These are phyloP conservation scores for Aix galericulata DNA, from an alignment of 2,113 vertebrate species.

Conservation along the genomic window DNA sequence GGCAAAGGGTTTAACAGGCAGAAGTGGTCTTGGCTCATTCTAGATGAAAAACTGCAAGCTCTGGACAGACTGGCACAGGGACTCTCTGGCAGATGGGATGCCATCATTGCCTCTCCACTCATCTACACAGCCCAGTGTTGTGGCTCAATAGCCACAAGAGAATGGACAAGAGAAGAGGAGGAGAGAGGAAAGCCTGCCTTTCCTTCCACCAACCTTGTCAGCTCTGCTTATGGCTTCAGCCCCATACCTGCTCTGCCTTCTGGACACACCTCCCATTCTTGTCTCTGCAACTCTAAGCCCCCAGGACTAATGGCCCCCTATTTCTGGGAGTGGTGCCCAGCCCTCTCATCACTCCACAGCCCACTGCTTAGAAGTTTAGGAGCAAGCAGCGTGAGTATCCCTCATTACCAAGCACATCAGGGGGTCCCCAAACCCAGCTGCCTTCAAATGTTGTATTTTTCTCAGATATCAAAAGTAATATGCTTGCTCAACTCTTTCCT, in stretches of 20 bases:
- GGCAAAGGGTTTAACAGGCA: background rate
- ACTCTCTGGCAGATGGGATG: background rate
- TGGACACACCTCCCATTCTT: accelerated
- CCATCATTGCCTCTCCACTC: background rate
- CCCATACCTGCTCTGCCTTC: background rate
- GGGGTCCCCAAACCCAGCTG: background rate
- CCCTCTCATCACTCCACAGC: background rate
- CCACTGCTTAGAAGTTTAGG: background rate
- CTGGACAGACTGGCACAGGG: background rate
- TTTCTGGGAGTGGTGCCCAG: background rate
- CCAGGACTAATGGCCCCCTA: background rate
- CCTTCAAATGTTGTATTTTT: background rate
- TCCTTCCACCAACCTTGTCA: background rate
- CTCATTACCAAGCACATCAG: background rate
- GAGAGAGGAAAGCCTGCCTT: background rate
- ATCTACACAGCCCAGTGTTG: background rate
- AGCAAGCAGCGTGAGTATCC: background rate
- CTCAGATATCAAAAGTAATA: background rate
- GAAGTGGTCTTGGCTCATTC: background rate
- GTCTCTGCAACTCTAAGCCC: background rate
- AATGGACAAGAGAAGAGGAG: background rate
- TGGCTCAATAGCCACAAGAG: too few species aligned
- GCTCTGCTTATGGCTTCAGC: background rate
- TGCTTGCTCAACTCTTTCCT: background rate
- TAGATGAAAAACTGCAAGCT: background rate